phyloP scores from a whole-genome alignment of 2,888 invertebrate genomes.

The Lithophane ornitopus region DNA sequence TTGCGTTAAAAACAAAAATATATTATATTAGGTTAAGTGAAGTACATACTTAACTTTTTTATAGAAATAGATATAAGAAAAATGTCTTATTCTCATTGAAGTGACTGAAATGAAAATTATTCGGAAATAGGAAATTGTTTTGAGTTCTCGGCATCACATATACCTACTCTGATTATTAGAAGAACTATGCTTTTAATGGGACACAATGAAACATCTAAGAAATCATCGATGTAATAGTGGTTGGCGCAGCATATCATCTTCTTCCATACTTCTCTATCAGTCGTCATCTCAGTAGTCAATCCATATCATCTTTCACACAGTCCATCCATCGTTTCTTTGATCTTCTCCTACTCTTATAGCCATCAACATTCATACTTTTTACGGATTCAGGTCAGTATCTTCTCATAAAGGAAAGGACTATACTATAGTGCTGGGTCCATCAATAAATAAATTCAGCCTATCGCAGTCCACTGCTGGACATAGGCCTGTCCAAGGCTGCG shows the following conservation, averaged over 20 bases:
- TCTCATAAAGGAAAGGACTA: not conserved
- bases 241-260: not conserved
- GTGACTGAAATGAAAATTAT: not conserved
- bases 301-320: not conserved
- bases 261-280: not conserved
- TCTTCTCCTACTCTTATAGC: not conserved
- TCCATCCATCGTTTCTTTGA: not conserved
- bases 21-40: not conserved
- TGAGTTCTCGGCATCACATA: conserved; percentile 3
- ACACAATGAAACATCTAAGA: not conserved
- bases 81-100: not conserved
- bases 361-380: not conserved
- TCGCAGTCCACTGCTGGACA: no score
- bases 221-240: accelerated
- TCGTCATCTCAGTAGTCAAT: not conserved
- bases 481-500: no score
- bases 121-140: not conserved
- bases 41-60: conserved; percentile 9
- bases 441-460: no score
- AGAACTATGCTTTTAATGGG: not conserved
- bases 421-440: not conserved
- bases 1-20: not conserved
- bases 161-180: not conserved
- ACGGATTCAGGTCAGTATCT: no score
- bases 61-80: not conserved